These are phyloP conservation scores for Eublepharis macularius DNA, from an alignment of 2,113 vertebrate genomes.

Conservation along the genomic window DNA sequence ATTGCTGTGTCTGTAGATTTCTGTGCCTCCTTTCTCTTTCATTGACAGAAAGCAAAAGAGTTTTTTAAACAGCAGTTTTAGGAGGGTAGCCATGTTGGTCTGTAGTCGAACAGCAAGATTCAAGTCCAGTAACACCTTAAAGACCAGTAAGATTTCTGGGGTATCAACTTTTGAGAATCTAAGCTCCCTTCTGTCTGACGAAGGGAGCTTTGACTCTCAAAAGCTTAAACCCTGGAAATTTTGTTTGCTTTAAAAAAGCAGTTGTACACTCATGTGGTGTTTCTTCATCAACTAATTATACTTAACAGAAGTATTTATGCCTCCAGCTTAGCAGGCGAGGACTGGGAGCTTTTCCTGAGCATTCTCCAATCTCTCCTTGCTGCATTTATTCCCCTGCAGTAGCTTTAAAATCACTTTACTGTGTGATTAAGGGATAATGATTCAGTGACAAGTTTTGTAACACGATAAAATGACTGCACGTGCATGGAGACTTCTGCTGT, in stretches of 20 bases:
- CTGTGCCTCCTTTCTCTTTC: not conserved
- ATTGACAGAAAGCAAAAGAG: conserved; percentile 32
- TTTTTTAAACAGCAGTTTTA: conserved; percentile 20
- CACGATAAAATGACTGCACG: conserved; percentile 25
- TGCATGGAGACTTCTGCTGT: conserved; percentile 22
- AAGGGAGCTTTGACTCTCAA: no score
- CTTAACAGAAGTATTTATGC: conserved; percentile 31
- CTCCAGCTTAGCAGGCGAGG: conserved; percentile 48
- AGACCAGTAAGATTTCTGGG: no score
- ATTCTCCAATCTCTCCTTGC: conserved; percentile 46
- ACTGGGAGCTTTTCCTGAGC: conserved; percentile 37
- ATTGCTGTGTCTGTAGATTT: not conserved
- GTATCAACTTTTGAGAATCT: no score
- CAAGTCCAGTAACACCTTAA: no score
- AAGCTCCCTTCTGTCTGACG: no score
- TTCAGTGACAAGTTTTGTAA: conserved; percentile 36
- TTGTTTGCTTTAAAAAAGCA: no score
- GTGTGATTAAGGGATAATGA: conserved; percentile 33
- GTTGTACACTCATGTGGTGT: conserved; percentile 36
- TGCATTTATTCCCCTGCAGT: conserved; percentile 34
- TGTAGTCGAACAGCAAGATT: no score
- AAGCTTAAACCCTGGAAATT: no score
- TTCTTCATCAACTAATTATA: conserved; percentile 45
- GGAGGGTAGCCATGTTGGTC: no score
- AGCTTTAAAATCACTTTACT: conserved; percentile 34